Evolutionary conservation across 2,888 invertebrate species (phyloP), one percentile per base, ranked within the genome.

Genomic region (Synergus itoensis): DNA sequence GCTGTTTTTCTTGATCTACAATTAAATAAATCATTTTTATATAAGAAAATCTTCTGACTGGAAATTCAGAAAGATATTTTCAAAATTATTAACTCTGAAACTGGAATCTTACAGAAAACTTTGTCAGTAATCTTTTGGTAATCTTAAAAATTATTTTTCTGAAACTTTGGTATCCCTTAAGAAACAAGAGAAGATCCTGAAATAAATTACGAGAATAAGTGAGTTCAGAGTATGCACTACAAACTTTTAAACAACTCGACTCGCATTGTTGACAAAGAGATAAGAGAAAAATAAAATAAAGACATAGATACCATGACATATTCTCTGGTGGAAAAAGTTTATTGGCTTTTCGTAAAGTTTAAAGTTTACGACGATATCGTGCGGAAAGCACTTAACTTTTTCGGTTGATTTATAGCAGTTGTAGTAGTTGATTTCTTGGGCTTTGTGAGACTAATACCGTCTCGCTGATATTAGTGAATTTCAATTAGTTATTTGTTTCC

Each of bases 201-300:
- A 53, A 73, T 73, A 48, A n/a, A 53, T 73, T 48, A 48, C n/a
- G n/a, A 53, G 36, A 16, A 53, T 21, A 40, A 11, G 36, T 73
- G 48, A 73, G 73, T 53, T 45, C 28, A 53, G 36, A 73, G 36
- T 53, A 53, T 73, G 36, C 53, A 53, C 16, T n/a, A 45, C 11
- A 53, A 73, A 73, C 36, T 73, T 73, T 73, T 28, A 73, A 53
- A 48, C 73, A 73, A 48, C 73, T 73, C 48, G 28, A n/a, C 36
- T 53, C 28, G 69, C 18, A 28, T 48, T 69, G 69, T 69, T 73
- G 53, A 36, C 73, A 73, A 73, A n/a, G 9, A 53, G 73, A 53
- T 73, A 73, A 73, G 53, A 73, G n/a, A 73, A 73, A 28, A 73
- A 73, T 73, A 53, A 48, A 53, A 53, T 48, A 73, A 53, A 73